phyloP scores from a whole-genome alignment of 2,888 invertebrate genomes.

The Coelopa pilipes region DNA sequence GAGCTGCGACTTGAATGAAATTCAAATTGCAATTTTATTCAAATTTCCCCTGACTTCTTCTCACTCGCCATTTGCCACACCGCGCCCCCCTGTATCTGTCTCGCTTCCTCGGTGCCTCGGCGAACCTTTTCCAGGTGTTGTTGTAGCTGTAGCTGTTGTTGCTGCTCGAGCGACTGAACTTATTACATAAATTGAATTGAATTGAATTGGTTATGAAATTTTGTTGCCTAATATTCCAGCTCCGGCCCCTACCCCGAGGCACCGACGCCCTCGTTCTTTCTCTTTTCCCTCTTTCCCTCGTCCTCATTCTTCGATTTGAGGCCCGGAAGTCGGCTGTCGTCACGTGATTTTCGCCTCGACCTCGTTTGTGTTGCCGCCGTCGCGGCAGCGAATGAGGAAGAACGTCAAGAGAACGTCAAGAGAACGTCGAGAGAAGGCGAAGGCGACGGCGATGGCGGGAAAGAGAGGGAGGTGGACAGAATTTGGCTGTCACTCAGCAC shows the following conservation, averaged over 20 bases:
- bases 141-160: neutral
- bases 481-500: no score
- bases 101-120: neutral
- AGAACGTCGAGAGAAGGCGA: no score
- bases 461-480: no score
- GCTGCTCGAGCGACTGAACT: slow-evolving; percentile 13
- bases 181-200: slow-evolving; percentile 36
- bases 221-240: slow-evolving; percentile 30
- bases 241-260: neutral
- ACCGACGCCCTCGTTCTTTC: neutral
- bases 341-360: neutral
- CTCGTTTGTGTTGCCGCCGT: neutral
- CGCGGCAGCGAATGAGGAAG: neutral
- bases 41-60: slow-evolving; percentile 15
- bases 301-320: slow-evolving; percentile 3
- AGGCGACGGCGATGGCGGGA: no score
- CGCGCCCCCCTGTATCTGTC: no score
- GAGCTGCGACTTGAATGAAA: slow-evolving; percentile 24
- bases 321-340: no score
- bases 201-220: slow-evolving; percentile 37
- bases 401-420: no score
- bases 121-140: neutral
- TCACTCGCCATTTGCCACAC: no score
- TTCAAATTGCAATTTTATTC: slow-evolving; percentile 37
- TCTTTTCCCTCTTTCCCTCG: no score